Conservation (phyloP, 2,797 vertebrate species). For the Sebastiscus tertius region DNA sequence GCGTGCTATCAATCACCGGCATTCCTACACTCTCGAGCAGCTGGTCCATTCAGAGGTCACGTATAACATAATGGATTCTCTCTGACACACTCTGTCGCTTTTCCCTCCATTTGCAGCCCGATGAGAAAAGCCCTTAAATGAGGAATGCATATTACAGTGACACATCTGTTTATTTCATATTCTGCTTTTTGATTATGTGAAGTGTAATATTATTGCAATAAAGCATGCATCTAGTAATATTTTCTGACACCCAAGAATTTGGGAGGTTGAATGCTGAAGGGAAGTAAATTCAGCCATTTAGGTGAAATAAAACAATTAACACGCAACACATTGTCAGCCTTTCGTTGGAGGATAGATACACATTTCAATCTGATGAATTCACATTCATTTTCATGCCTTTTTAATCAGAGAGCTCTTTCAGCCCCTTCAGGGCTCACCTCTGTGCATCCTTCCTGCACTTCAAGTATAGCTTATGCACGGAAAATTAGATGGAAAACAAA, state of each 20-base stretch:
- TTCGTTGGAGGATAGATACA: neutral
- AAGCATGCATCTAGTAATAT: neutral
- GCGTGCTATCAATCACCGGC: conserved; percentile 70
- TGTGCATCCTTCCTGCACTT: conserved; percentile 1
- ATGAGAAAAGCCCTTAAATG: conserved; percentile 24
- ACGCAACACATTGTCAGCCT: neutral
- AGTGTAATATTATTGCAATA: neutral
- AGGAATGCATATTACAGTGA: neutral
- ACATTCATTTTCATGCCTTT: neutral
- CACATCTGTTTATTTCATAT: neutral
- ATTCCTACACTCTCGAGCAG: conserved; percentile 70
- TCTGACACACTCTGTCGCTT: conserved; percentile 30
- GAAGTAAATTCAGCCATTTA: neutral
- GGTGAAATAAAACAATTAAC: neutral
- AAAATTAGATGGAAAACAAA: conserved; percentile 45
- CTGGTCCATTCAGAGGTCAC: conserved; percentile 76
- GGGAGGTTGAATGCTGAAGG: neutral
- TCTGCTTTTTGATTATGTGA: neutral
- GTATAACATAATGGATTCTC: conserved; percentile 63
- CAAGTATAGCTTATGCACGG: conserved; percentile 1
- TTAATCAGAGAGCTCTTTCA: conserved; percentile 12
- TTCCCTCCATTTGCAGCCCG: conserved; percentile 16
- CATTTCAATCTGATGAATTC: neutral
- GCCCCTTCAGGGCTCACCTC: conserved; percentile 26
- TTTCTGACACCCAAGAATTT: neutral